Evolutionary conservation across 1,140 invertebrate genomes (phyloP), one percentile per base, ranked within the genome.

Genomic region (Macrobrachium rosenbergii): DNA sequence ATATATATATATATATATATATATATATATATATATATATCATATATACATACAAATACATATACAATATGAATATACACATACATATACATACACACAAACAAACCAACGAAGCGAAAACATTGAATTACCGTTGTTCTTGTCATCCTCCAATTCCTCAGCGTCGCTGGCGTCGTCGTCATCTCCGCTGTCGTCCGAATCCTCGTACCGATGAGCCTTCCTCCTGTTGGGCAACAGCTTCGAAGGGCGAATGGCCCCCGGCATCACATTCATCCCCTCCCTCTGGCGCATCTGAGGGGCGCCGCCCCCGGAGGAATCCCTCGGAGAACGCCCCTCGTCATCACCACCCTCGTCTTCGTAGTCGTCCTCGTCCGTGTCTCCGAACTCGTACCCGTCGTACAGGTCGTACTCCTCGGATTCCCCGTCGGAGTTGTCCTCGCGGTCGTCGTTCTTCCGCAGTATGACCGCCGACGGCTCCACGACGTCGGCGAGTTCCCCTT

Each of bases 341-440:
- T 72, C n/a, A n/a, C n/a, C n/a, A n/a, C n/a, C 76, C 75, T 85
- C 83, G 14, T 85, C 75, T 17, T 86, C 83, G n/a, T 37, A 37
- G 28, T 84, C 82, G 60, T 82, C 79, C 17, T 63, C 60, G 16
- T 67, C 60, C 28, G 21, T 37, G 5, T 81, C 79, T 2, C 37
- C 60, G 17, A 67, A 23, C 12, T 64, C 60, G 1, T 64, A 17
- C 7, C 72, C 81, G 10, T 72, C 43, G n/a, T 82, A 43, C 7
- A 72, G n/a, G 6, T 45, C 11, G 37, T 67, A 23, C 62, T 78
- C 75, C 17, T 85, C 21, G 5, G 77, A 28, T 28, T 85, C 76
- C n/a, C 72, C 77, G 21, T 17, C 52, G 8, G 59, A 43, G 21
- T 86, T 76, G 14, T 64, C 45, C 1, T 82, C 84, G 21, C 14